Base-by-base conservation (phyloP, 2,113 vertebrate species). In the Trochalopteron elliotii region DNA sequence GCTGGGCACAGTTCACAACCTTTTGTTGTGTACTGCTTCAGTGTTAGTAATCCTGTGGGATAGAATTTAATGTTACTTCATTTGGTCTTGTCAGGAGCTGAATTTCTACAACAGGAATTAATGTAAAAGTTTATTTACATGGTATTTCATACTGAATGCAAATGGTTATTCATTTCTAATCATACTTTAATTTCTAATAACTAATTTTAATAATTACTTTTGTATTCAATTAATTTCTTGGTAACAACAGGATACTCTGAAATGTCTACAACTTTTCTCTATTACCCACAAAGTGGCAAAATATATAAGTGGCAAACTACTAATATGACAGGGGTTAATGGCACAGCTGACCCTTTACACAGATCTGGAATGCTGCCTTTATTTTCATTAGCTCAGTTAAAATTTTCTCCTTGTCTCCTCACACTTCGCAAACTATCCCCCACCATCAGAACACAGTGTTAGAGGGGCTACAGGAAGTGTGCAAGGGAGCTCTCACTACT, bases 261-360 rank as follows among this genome's bases (percentile, higher is more conserved):
- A 89, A 53, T 27, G 18, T 44, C 22, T 72, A 40, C 49, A 53
- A 7, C 13, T n/a, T 91, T 83, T 56, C 40, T 74, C 25, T 52
- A 16, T n/a, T 44, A 69, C 23, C 40, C 19, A 59, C 39, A 45
- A 61, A 53, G 35, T 27, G 68, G 22, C 24, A 83, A 88, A 76
- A 90, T 21, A 39, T 1, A 1, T n/a, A 57, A 74, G 23, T 23
- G 31, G 23, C 12, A 60, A 78, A 75, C 16, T 47, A 24, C 33
- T 37, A 40, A 10, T 8, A 44, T 0, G 2, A 44, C 10, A 33
- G 57, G 23, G 8, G 23, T 18, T 47, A 65, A 45, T 5, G 33
- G 13, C 37, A 40, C 11, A 63, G 35, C 63, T 13, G 4, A 7
- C 22, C 22, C 20, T 70, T 49, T 31, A 55, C 20, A 31, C 0